Conservation (phyloP, 2,797 vertebrate species). For the Acridotheres tristis region DNA sequence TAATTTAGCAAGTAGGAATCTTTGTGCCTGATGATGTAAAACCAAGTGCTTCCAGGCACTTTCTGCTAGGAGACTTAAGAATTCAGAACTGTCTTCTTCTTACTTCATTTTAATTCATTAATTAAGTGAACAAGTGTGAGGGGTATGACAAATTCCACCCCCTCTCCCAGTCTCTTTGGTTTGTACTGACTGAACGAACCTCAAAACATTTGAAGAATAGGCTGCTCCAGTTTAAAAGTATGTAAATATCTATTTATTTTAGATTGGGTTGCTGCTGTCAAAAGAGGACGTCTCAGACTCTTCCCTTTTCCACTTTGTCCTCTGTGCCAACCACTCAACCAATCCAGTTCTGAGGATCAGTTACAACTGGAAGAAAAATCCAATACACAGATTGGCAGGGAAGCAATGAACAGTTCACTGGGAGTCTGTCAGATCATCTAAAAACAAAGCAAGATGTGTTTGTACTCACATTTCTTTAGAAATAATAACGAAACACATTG, state of each 20-base stretch:
- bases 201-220: not conserved
- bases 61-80: not conserved
- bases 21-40: not conserved
- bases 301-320: rapidly evolving
- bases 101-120: not conserved
- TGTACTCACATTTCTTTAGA: not conserved
- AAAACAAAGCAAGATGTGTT: not conserved
- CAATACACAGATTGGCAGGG: not conserved
- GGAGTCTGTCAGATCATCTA: not conserved
- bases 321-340: not conserved
- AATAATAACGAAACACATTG: not conserved
- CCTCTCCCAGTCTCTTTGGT: not conserved
- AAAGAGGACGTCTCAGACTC: not conserved
- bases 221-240: not conserved
- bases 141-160: not conserved
- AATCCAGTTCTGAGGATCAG: not conserved
- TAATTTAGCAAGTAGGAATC: not conserved
- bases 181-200: not conserved
- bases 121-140: not conserved
- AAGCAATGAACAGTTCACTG: not conserved
- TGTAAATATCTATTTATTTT: not conserved
- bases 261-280: not conserved
- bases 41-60: not conserved
- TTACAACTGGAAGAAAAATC: not conserved
- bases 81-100: not conserved